Evolutionary conservation across 2,888 invertebrate genomes (phyloP), one percentile per base, ranked within the genome.

Genomic region (Phaonia tiefii): DNA sequence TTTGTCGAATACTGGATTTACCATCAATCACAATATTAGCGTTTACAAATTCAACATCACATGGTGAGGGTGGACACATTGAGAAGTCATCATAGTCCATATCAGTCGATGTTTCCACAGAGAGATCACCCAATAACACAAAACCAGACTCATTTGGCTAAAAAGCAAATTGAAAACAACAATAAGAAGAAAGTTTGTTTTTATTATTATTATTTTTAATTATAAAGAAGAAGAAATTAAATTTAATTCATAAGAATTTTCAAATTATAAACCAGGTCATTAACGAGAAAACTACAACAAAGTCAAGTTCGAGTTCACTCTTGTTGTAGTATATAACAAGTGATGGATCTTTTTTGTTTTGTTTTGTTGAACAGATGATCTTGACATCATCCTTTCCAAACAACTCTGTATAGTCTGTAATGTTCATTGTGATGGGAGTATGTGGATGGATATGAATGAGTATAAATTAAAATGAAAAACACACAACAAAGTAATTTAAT

Each of bases 11-110:
- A 92, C 95, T 96, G 89, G 96, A 96, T 91, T 94, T 94, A 79
- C 97, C 97, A 92, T 96, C 96, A 92, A 97, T 97, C 91, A 97
- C 94, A 89, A 97, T 93, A 91, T 97, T 96, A 91, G 95, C 96
- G 92, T 97, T 97, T 90, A 95, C 93, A 92, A 97, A 97, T 86
- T 93, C 93, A 86, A 97, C 95, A 91, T 94, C 93, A 91, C 96
- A 96, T 42, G 96, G 96, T 86, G 96, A 95, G 49, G 96, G 96
- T 84, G 94, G 94, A 83, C 93, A 93, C 92, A 90, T 84, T 90
- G 92, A 84, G 90, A 90, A 87, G 91, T 93, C 93, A 88, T 92
- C 92, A 81, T 86, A 88, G 89, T 94, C 93, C 85, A 93, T 93
- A 83, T 93, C 93, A 83, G 93, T 92, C 75, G 93, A 92, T 78